Evolutionary conservation across 2,888 invertebrate genomes (phyloP).

Genomic region (Dryomyza anilis): DNA sequence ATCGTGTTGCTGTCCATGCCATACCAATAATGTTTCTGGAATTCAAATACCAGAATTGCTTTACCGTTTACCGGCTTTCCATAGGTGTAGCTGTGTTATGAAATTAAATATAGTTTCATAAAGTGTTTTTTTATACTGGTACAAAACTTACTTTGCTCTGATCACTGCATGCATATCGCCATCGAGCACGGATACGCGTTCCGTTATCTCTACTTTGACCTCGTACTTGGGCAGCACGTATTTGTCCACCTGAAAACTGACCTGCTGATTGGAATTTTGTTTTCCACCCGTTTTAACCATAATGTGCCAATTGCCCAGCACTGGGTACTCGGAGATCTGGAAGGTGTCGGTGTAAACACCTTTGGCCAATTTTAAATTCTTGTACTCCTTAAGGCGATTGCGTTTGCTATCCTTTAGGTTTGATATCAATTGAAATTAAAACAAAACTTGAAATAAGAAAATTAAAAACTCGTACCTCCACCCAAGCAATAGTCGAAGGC

Average conservation of each 20-base stretch:
- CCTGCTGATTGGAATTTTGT: slow-evolving; percentile 41
- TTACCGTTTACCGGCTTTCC: slow-evolving; percentile 88
- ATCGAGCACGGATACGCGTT: slow-evolving; percentile 82
- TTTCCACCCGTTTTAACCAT: slow-evolving; percentile 37
- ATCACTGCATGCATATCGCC: slow-evolving; percentile 79
- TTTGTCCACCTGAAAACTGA: slow-evolving; percentile 74
- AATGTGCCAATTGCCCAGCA: slow-evolving; percentile 85
- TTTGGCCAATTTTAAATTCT: slow-evolving; percentile 60
- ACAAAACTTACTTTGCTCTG: slow-evolving; percentile 49
- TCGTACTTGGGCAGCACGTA: slow-evolving; percentile 93
- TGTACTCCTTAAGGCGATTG: slow-evolving; percentile 84
- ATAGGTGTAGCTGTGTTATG: slow-evolving; percentile 66
- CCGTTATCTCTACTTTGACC: slow-evolving; percentile 80
- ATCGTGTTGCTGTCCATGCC: slow-evolving; percentile 25
- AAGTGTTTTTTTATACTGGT: slow-evolving; percentile 54
- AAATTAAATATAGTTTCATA: not conserved
- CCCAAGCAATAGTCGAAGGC: slow-evolving; percentile 67
- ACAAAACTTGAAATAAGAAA: not conserved
- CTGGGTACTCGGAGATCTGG: slow-evolving; percentile 75
- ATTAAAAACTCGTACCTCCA: slow-evolving; percentile 67
- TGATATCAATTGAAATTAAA: not conserved
- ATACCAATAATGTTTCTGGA: slow-evolving; percentile 55
- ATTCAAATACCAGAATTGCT: slow-evolving; percentile 76
- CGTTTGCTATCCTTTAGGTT: slow-evolving; percentile 72
- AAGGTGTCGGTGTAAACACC: slow-evolving; percentile 75